Evolutionary conservation across 2,888 invertebrate genomes (phyloP).

Genomic region (Aquatica leii): DNA sequence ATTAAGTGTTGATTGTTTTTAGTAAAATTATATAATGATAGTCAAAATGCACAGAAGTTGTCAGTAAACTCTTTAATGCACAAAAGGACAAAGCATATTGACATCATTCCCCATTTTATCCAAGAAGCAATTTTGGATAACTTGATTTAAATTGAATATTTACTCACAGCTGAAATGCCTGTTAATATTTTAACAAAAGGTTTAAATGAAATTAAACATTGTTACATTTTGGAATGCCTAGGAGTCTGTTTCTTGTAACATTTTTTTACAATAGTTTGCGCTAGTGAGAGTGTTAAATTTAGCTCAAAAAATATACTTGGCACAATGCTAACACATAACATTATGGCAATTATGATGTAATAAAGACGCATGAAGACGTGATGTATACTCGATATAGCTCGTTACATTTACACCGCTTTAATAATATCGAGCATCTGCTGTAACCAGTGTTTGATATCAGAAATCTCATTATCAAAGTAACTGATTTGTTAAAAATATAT

Average conservation of each 20-base stretch:
- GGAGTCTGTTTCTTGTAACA: background rate
- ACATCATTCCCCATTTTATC: conserved; percentile 39
- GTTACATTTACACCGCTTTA: too few species aligned
- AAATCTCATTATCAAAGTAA: too few species aligned
- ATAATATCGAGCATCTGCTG: too few species aligned
- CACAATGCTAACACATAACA: too few species aligned
- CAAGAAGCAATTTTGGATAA: conserved; percentile 30
- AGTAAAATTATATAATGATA: conserved; percentile 27
- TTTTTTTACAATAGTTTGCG: background rate
- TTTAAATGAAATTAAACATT: conserved; percentile 25
- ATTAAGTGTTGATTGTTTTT: too few species aligned
- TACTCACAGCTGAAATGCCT: conserved; percentile 31
- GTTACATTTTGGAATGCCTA: conserved; percentile 18
- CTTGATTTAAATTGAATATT: conserved; percentile 28
- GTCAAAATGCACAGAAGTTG: conserved; percentile 33
- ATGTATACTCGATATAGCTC: too few species aligned
- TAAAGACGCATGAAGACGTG: too few species aligned
- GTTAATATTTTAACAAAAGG: conserved; percentile 40
- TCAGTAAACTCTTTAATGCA: conserved; percentile 18
- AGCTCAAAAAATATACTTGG: background rate
- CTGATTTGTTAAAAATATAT: too few species aligned
- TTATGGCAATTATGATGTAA: too few species aligned
- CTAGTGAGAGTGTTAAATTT: background rate
- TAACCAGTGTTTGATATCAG: too few species aligned
- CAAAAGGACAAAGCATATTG: conserved; percentile 38